A percentile compares a stretch with the other conserved stretches of the same genome.
Evolutionary conservation across 1,140 invertebrate genomes (phyloP).

Genomic region (Marisa cornuarietis): DNA sequence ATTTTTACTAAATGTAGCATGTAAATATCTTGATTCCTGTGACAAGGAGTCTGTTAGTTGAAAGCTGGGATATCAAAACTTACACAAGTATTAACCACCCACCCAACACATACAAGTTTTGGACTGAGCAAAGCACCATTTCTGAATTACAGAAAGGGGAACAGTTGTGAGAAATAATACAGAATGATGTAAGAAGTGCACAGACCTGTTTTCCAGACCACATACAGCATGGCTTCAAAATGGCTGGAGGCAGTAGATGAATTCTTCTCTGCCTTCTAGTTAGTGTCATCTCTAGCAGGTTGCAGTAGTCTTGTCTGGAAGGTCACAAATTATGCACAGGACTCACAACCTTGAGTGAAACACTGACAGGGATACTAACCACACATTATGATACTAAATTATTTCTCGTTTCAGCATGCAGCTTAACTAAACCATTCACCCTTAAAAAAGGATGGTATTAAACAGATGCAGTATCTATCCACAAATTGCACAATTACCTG

Average conservation of each 20-base stretch:
- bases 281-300: constrained; percentile 88
- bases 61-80: no score
- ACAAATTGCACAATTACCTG: constrained; percentile 51
- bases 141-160: no score
- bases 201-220: constrained; percentile 97
- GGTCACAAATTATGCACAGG: constrained; percentile 18
- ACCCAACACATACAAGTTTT: no score
- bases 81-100: no score
- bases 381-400: no score
- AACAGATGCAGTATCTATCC: no score
- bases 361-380: no score
- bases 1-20: neutral
- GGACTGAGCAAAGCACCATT: no score
- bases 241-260: constrained; percentile 83
- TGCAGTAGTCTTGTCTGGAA: constrained; percentile 84
- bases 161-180: neutral
- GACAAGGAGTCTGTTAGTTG: no score
- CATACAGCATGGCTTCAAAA: constrained; percentile 85
- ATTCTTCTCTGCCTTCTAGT: constrained; percentile 74
- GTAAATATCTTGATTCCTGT: neutral
- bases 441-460: no score
- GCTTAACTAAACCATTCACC: no score
- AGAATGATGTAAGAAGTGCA: neutral
- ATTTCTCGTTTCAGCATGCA: no score
- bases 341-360: neutral